Percentiles rank a stretch among this genome's conserved stretches.
Conservation (phyloP, 2,797 vertebrate species). For the Enteromius anoplus region DNA sequence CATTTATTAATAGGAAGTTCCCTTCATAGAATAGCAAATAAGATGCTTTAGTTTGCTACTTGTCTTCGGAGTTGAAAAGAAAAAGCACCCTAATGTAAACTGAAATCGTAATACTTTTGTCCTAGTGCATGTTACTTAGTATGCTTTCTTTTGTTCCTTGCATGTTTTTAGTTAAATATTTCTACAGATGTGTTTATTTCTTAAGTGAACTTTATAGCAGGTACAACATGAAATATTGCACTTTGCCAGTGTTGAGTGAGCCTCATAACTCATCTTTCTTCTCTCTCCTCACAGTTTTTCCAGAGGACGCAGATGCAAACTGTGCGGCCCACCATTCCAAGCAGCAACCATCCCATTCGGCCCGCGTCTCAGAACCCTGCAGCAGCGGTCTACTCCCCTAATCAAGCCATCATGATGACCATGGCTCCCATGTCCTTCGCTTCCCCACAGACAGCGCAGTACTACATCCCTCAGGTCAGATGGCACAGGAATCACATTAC, state of each 20-base stretch:
- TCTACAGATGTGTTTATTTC: neutral
- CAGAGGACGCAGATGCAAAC: constrained; percentile 97
- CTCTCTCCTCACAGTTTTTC: constrained; percentile 86
- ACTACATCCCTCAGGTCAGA: constrained; percentile 93
- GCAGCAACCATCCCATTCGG: constrained; percentile 90
- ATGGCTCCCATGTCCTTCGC: constrained; percentile 96
- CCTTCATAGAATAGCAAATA: neutral
- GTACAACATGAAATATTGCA: neutral
- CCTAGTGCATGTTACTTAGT: constrained; percentile 5
- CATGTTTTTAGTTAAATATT: constrained; percentile 3
- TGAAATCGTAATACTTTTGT: neutral
- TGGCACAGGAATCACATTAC: constrained; percentile 10
- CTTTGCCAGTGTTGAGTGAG: neutral
- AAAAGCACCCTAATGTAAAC: neutral
- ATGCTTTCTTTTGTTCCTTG: constrained; percentile 15
- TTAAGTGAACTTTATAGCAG: neutral
- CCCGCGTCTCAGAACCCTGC: constrained; percentile 88
- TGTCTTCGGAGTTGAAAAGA: neutral
- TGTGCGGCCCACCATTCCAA: constrained; percentile 88
- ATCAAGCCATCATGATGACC: constrained; percentile 98
- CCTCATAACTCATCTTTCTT: neutral
- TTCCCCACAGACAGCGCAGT: constrained; percentile 93
- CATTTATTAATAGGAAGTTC: constrained; percentile 12
- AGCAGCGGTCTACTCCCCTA: constrained; percentile 89
- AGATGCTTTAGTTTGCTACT: neutral